Evolutionary conservation across 2,797 vertebrate genomes (phyloP).

Genomic region (Anguilla obscura): DNA sequence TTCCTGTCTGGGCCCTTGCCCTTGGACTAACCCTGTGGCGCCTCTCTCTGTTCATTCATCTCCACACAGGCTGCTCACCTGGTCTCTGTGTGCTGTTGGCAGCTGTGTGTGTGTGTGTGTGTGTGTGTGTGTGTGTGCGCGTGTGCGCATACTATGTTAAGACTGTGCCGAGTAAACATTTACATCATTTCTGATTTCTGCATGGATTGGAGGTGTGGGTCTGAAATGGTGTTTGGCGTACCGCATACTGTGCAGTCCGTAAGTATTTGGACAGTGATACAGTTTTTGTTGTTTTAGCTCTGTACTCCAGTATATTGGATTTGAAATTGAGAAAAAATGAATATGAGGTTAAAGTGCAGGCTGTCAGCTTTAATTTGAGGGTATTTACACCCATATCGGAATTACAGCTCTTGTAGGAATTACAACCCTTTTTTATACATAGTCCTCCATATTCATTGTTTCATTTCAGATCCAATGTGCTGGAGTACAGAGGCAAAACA

Average conservation of each 20-base stretch:
- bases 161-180: not conserved
- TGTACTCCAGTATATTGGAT: no score
- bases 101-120: not conserved
- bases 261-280: no score
- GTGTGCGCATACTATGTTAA: not conserved
- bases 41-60: not conserved
- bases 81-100: not conserved
- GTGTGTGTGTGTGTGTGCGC: not conserved
- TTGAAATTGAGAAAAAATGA: no score
- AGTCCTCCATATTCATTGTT: not conserved
- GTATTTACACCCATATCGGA: not conserved
- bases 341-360: not conserved
- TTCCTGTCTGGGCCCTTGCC: not conserved
- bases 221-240: no score
- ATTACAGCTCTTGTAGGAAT: not conserved
- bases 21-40: not conserved
- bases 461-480: not conserved
- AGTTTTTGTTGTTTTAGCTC: no score
- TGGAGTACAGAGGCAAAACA: not conserved
- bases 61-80: not conserved
- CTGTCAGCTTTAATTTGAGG: not conserved
- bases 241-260: no score
- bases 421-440: not conserved
- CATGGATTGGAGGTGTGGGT: no score
- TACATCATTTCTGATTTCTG: no score